Evolutionary conservation across 2,797 vertebrate genomes (phyloP), one percentile per base, ranked within the genome.

Genomic region (Echiichthys vipera): DNA sequence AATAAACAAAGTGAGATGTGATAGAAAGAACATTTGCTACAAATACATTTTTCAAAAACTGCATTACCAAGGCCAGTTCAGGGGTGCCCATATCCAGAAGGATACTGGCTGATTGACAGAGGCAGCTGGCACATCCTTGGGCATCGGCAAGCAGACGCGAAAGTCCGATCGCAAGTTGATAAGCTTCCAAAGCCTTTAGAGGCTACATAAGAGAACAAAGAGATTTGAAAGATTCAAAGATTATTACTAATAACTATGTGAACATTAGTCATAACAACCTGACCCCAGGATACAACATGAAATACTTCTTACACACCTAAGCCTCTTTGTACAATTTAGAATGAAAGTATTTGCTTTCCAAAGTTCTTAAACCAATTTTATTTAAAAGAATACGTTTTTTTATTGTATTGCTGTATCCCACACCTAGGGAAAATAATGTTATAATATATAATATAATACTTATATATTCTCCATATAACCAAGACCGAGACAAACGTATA

Each of bases 101-200:
- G 20, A 97, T 84, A 65, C 84, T 94, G 65, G 94, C 90, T 27
- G 95, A 84, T 2, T 96, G 95, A 83, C 95, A 96, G 37, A 96
- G 91, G 39, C 93, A 90, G 2, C 55, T 54, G 10, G 93, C 92
- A 11, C 65, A 86, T 67, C 89, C 90, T 0, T 90, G 84, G 1
- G 37, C 53, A 67, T 98, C 97, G 18, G 85, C 89, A 0, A 95
- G 84, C 0, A 80, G 78, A 4, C 32, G 54, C 32, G 92, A 95
- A 20, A 97, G 81, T 5, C 65, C 71, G 15, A 71, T 78, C 3
- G 94, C 77, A 50, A 97, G 94, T 34, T 93, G 88, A 84, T 95
- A 95, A 57, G 93, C 93, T 78, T 96, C 94, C 65, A 97, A 73
- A 67, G 96, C 95, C 81, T 96, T 94, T 11, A 98, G 74, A 7